These are phyloP conservation scores for Cheilosia variabilis DNA, from an alignment of 2,888 invertebrate genomes.

Conservation along the genomic window DNA sequence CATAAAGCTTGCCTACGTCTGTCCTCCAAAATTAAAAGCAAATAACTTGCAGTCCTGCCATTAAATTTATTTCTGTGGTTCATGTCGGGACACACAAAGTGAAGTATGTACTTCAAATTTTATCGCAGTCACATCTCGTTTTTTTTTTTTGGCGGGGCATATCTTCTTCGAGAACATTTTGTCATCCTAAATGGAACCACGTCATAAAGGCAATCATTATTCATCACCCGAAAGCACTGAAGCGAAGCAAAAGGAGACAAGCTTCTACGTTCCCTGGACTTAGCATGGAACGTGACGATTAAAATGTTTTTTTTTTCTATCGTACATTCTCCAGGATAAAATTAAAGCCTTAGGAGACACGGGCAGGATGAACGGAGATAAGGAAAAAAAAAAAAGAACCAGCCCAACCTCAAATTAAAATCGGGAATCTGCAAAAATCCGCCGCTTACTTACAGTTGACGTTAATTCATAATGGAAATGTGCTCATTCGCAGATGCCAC, in stretches of 20 bases:
- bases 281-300: slow-evolving; percentile 67
- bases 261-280: slow-evolving; percentile 45
- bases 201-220: slow-evolving; percentile 65
- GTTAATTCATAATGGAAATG: slow-evolving; percentile 65
- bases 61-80: slow-evolving; percentile 61
- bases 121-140: slow-evolving; percentile 56
- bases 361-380: slow-evolving; percentile 32
- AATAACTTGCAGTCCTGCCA: slow-evolving; percentile 53
- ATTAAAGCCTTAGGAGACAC: slow-evolving; percentile 18
- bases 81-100: slow-evolving; percentile 37
- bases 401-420: slow-evolving; percentile 56
- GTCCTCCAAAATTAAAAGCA: slow-evolving; percentile 47
- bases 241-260: not conserved
- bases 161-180: slow-evolving; percentile 33
- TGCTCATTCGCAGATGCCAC: slow-evolving; percentile 62
- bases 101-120: slow-evolving; percentile 54
- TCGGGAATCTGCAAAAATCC: slow-evolving; percentile 23
- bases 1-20: slow-evolving; percentile 32
- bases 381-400: not conserved
- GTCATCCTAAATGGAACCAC: slow-evolving; percentile 42
- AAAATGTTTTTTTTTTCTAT: slow-evolving; percentile 35
- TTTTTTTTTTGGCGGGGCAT: not conserved
- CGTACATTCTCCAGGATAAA: slow-evolving; percentile 36
- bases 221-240: slow-evolving; percentile 39
- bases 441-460: slow-evolving; percentile 47